Conservation (phyloP, 2,797 vertebrate species). For the Rhadinocentrus ornatus region DNA sequence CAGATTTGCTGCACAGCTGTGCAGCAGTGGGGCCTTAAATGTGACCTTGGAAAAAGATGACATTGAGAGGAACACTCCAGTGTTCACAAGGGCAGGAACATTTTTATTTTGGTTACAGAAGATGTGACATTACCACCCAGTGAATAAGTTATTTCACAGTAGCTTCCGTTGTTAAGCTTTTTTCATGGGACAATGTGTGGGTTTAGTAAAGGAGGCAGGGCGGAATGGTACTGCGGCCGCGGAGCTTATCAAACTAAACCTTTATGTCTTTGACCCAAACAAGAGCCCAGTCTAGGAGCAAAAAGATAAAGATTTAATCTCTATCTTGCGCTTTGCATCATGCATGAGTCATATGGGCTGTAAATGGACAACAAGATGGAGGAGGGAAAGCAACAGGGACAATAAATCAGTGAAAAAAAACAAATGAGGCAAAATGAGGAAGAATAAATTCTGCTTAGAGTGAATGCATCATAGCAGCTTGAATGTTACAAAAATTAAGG, state of each 20-base stretch:
- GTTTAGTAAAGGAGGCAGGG: constrained; percentile 34
- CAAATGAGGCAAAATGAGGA: constrained; percentile 31
- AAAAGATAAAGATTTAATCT: constrained; percentile 24
- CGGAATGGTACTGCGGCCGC: constrained; percentile 22
- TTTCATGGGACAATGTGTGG: constrained; percentile 39
- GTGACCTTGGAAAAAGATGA: constrained; percentile 83
- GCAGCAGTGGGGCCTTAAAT: constrained; percentile 62
- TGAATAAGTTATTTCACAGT: constrained; percentile 35
- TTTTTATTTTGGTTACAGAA: constrained; percentile 58
- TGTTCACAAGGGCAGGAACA: constrained; percentile 44
- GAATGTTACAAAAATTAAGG: constrained; percentile 30
- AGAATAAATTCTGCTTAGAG: constrained; percentile 22
- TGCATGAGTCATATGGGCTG: constrained; percentile 76
- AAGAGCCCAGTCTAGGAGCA: constrained; percentile 23
- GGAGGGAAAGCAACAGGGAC: constrained; percentile 48
- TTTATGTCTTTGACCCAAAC: constrained; percentile 23
- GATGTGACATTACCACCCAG: constrained; percentile 48
- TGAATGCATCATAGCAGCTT: constrained; percentile 30
- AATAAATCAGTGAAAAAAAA: constrained; percentile 30
- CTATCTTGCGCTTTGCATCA: constrained; percentile 15
- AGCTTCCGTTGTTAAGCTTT: constrained; percentile 50
- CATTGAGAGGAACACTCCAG: constrained; percentile 57
- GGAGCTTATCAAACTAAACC: constrained; percentile 27
- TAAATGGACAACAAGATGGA: constrained; percentile 76
- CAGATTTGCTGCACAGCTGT: constrained; percentile 39